phyloP scores from a whole-genome alignment of 1,140 invertebrate genomes.

The Onthophagus taurus region DNA sequence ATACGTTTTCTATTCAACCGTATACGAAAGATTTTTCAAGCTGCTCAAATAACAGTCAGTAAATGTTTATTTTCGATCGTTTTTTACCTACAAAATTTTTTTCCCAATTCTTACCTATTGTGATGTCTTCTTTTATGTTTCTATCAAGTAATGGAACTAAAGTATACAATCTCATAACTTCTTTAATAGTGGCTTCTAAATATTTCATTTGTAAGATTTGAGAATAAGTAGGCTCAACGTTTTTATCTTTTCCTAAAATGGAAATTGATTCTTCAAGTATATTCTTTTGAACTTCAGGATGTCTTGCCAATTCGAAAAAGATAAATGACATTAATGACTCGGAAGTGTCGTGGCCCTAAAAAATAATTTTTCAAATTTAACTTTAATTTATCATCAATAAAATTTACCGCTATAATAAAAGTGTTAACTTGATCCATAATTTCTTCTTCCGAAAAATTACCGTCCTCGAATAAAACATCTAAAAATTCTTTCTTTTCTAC shows the following conservation, averaged over 20 bases:
- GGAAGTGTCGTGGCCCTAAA: conserved; percentile 60
- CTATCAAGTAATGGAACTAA: conserved; percentile 56
- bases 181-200: conserved; percentile 54
- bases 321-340: conserved; percentile 49
- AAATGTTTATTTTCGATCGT: too few relatives aligned
- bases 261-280: conserved; percentile 48
- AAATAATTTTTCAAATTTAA: not conserved
- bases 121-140: conserved; percentile 39
- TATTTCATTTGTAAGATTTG: conserved; percentile 54
- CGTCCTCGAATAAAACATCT: conserved; percentile 20
- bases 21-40: too few relatives aligned
- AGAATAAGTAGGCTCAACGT: conserved; percentile 31
- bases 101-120: conserved; percentile 16
- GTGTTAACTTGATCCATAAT: conserved; percentile 73
- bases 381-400: not conserved
- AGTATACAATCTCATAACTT: conserved; percentile 51
- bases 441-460: not conserved
- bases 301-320: conserved; percentile 47
- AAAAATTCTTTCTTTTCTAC: conserved; percentile 14
- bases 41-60: too few relatives aligned
- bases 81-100: too few relatives aligned
- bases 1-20: too few relatives aligned
- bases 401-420: conserved; percentile 60
- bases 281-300: conserved; percentile 52
- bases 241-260: conserved; percentile 36